Base-by-base conservation (phyloP, 2,113 vertebrate species). In the Pandion haliaetus region DNA sequence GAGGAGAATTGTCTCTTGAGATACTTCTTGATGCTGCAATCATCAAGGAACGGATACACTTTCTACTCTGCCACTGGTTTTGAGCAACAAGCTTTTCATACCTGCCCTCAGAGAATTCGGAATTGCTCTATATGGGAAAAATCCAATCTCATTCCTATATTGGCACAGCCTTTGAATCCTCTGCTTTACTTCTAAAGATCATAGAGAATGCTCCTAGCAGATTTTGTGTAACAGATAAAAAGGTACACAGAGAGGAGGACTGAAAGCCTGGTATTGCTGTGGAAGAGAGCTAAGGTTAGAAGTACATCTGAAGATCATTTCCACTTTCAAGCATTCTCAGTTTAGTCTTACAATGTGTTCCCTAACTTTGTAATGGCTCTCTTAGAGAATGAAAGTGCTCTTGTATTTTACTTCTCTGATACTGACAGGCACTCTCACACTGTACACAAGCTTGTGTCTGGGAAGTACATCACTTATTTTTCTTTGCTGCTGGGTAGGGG, bases 221-320 rank as follows among this genome's bases (percentile, higher is more conserved):
- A 87, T 93, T 66, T 73, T 73, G 55, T 79, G 78, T 47, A 77
- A 36, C 54, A 82, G 81, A 76, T 94, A 70, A 94, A 93, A 96
- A 95, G 72, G 50, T 62, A 77, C 55, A 79, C n/a, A 62, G 63
- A 76, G 58, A 49, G 69, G 55, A 83, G 28, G 52, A 73, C 76
- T 88, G 78, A 85, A 91, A 95, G 78, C 50, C 50, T 87, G 23
- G 23, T 90, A 54, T 54, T 32, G 42, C 90, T 82, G 70, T 52
- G 67, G 58, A 80, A 77, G 55, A 87, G 81, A 86, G 78, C 55
- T 87, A 78, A 90, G 87, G 92, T 93, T 94, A 91, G 58, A 94
- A 66, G 66, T 87, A 73, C 34, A 89, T 72, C 40, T 95, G 74
- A 95, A 80, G 81, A 94, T 73, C 45, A 31, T 91, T 90, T 94